Evolutionary conservation across 2,797 vertebrate species (phyloP).

Genomic region (Eidolon dupreanum): DNA sequence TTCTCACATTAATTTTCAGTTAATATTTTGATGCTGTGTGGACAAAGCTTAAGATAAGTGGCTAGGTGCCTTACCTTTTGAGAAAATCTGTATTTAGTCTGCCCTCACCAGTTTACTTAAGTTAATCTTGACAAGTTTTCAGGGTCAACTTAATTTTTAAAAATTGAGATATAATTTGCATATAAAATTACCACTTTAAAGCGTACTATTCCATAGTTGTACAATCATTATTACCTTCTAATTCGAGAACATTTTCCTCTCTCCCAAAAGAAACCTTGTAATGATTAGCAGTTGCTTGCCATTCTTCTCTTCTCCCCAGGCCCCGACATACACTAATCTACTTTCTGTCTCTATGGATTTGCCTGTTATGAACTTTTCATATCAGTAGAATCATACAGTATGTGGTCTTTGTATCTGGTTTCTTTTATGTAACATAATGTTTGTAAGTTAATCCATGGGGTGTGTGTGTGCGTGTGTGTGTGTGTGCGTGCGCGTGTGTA

Average conservation of each 20-base stretch:
- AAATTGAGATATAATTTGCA: not conserved
- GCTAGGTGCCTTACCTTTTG: not conserved
- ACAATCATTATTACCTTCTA: not conserved
- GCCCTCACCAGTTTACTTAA: not conserved
- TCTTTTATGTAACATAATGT: not conserved
- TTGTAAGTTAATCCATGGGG: not conserved
- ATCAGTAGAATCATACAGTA: not conserved
- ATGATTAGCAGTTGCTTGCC: not conserved
- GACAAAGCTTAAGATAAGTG: not conserved
- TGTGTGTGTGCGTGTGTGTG: not conserved
- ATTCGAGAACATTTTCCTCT: not conserved
- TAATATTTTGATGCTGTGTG: constrained; percentile 5
- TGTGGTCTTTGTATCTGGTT: not conserved
- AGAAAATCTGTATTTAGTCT: not conserved
- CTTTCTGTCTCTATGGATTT: not conserved
- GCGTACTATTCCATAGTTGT: not conserved
- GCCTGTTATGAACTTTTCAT: not conserved
- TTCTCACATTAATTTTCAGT: not conserved
- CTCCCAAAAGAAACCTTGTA: not conserved
- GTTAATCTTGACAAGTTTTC: not conserved
- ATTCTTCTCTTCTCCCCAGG: not conserved
- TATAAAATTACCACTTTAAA: not conserved
- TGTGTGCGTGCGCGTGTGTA: no score
- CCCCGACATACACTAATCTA: not conserved
- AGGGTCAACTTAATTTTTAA: not conserved